These are phyloP conservation scores for Drosophila sordidapex DNA, from an alignment of 2,888 invertebrate species.

Conservation along the genomic window DNA sequence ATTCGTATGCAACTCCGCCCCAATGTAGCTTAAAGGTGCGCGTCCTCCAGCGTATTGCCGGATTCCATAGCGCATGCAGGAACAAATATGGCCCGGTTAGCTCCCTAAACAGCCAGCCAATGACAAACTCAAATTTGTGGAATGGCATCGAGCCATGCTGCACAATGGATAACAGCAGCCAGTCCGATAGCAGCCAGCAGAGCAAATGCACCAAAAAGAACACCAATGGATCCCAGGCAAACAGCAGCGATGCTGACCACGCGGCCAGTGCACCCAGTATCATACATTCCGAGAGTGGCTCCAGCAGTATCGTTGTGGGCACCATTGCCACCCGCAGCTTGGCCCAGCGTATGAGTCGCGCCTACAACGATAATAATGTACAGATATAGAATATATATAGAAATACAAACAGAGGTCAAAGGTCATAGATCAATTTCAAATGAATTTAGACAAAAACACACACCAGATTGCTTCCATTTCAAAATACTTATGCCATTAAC, in stretches of 20 bases:
- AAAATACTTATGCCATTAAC: background rate
- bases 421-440: background rate
- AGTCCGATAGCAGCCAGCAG: conserved; percentile 98
- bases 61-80: conserved; percentile 93
- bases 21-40: conserved; percentile 95
- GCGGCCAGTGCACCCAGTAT: conserved; percentile 96
- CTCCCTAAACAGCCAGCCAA: conserved; percentile 98
- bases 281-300: conserved; percentile 98
- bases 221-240: conserved; percentile 94
- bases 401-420: background rate
- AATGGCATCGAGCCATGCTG: conserved; percentile 97
- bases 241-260: conserved; percentile 93
- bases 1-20: conserved; percentile 97
- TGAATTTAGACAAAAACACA: no score
- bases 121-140: conserved; percentile 96
- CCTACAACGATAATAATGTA: conserved; percentile 86
- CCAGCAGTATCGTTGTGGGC: conserved; percentile 94
- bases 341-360: conserved; percentile 95
- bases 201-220: conserved; percentile 97
- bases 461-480: background rate
- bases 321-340: conserved; percentile 98
- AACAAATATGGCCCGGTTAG: conserved; percentile 95
- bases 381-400: background rate
- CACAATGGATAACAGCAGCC: conserved; percentile 94
- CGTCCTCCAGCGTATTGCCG: conserved; percentile 96